Base-by-base conservation (phyloP, 2,797 vertebrate genomes). In the Neomorphus geoffroyi region DNA sequence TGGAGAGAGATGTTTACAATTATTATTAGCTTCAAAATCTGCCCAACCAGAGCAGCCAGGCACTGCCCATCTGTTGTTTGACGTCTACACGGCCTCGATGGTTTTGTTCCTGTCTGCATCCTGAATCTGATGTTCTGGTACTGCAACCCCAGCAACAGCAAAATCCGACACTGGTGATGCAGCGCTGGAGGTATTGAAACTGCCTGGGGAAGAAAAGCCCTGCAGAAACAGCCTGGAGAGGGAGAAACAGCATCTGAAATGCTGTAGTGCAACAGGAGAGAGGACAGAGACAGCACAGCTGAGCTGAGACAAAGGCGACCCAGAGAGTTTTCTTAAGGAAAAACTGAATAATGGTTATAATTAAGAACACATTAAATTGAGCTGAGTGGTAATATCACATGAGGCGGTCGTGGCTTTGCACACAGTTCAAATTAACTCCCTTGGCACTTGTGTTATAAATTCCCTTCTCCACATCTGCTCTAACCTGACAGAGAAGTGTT, bases 1-100 rank as follows among this genome's bases (percentile, higher is more conserved):
- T 16, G 65, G 83, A 54, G 70, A 26, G 88, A 72, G 86, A 90
- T 88, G 96, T 91, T 96, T 86, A 78, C 73, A 75, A 81, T 94
- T 84, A 90, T 95, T 93, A 95, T 96, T 86, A 96, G 92, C 97
- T 92, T 75, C 81, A 0, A 77, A 90, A 92, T 92, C 95, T 72
- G 74, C 86, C 88, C 90, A 7, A 8, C 26, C 90, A 32, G 75
- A 86, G 37, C 90, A 80, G 73, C 45, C 3, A 7, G 88, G 81
- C 66, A 1, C 33, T 62, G 69, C 80, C 94, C 95, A 80, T 72
- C 96, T 93, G 94, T 2, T 89, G 41, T 12, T 50, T 43, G 4
- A 54, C 11, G 0, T 39, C 60, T 26, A 26, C 54, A 7, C 1
- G 2, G 62, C 86, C 86, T 66, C 8, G 4, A 11, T 37, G 85